Evolutionary conservation across 92 coral and sea anemone species (phyloP), one percentile per base, ranked within the genome.

Genomic region (Chrysogorgia sp.): DNA sequence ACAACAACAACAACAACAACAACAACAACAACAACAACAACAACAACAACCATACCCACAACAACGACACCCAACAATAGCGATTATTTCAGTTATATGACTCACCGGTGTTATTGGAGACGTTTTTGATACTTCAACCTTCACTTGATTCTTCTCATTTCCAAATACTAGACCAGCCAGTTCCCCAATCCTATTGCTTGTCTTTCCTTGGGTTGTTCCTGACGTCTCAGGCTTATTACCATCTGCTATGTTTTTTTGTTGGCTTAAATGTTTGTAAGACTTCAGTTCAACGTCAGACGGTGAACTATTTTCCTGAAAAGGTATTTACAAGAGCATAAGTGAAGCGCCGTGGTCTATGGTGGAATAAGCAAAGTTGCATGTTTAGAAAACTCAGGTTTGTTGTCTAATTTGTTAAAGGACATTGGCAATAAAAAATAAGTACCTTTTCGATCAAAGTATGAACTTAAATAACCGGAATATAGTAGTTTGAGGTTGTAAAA

Each of bases 151-250:
- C 15, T 15, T 7, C n/a, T 47, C 53, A 47, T 2, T 7, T 47
- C 98, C 98, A 83, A 91, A 94, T 64, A 90, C 98, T 76, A 88
- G 96, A 17, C 79, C 91, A 1, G 98, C 98, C 58, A 94, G 77
- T 49, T 74, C 81, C 59, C 88, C 88, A 67, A 94, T 94, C n/a
- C 91, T 81, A 52, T 89, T 89, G 64, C 96, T 91, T 12, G 98
- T 80, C 29, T 91, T 94, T 0, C 78, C 89, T 7, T 45, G 14
- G 0, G 82, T 80, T 8, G 86, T 90, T 17, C 76, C 86, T 25
- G 87, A 50, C 14, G 82, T 40, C 61, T 47, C 82, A 34, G 82
- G 55, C 72, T 67, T 80, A 26, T 48, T 50, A 0, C 31, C 78
- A 19, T 53, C 31, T 14, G 25, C 50, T n/a, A 2, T 40, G 3